phyloP scores from a whole-genome alignment of 2,797 vertebrate species.

The Esox lucius region DNA sequence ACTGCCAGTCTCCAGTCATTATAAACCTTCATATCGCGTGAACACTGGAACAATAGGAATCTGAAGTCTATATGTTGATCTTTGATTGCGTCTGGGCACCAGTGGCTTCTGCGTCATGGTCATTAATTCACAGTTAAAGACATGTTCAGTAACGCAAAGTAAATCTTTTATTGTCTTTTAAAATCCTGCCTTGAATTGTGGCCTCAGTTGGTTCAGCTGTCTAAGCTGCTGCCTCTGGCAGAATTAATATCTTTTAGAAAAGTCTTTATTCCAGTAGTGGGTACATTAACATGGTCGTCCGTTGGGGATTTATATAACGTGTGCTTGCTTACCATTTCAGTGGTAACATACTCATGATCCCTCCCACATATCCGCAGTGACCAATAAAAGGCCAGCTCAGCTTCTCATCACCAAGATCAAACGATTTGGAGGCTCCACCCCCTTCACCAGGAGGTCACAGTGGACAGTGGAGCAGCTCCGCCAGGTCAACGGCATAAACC shows the following conservation, averaged over 20 bases:
- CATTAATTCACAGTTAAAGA: neutral
- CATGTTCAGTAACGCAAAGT: neutral
- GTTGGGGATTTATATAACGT: neutral
- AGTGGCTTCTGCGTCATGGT: neutral
- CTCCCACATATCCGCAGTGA: conserved; percentile 70
- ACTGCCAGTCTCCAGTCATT: neutral
- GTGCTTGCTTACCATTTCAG: conserved; percentile 1
- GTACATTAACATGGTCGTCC: neutral
- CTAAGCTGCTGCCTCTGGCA: too few species aligned
- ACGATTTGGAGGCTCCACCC: conserved; percentile 81
- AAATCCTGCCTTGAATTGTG: neutral
- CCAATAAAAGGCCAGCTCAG: conserved; percentile 84
- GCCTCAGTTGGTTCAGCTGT: too few species aligned
- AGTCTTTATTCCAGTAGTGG: neutral
- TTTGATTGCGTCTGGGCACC: neutral
- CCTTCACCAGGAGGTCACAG: conserved; percentile 84
- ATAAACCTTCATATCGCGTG: neutral
- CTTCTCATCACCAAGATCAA: conserved; percentile 93
- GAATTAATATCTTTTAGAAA: too few species aligned
- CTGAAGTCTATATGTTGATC: neutral
- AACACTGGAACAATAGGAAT: neutral
- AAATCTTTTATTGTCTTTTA: conserved; percentile 1
- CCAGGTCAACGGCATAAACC: conserved; percentile 90
- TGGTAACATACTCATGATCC: conserved; percentile 10
- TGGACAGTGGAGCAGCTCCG: conserved; percentile 90